Evolutionary conservation across 2,888 invertebrate genomes (phyloP).

Genomic region (Papilio elwesi): DNA sequence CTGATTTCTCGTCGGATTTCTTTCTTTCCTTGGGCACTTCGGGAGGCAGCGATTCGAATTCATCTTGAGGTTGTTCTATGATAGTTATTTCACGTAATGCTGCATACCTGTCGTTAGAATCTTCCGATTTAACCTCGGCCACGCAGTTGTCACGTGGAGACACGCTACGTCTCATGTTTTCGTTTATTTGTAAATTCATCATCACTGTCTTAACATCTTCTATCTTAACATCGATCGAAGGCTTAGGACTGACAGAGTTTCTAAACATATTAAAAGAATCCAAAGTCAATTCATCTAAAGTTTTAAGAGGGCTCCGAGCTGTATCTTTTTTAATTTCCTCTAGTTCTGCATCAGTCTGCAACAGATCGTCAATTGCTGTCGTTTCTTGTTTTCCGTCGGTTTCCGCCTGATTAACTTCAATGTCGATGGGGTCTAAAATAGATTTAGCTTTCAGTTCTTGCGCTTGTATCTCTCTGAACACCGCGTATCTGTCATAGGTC

Average conservation of each 20-base stretch:
- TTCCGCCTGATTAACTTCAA: slow-evolving; percentile 53
- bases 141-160: slow-evolving; percentile 78
- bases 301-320: slow-evolving; percentile 70
- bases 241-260: slow-evolving; percentile 77
- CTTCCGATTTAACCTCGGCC: slow-evolving; percentile 71
- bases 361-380: slow-evolving; percentile 64
- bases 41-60: slow-evolving; percentile 77
- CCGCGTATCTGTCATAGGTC: slow-evolving; percentile 92
- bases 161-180: slow-evolving; percentile 68
- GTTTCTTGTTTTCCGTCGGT: slow-evolving; percentile 41
- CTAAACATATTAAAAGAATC: slow-evolving; percentile 75
- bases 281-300: slow-evolving; percentile 71
- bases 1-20: slow-evolving; percentile 80
- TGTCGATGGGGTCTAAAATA: slow-evolving; percentile 64
- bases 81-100: slow-evolving; percentile 91
- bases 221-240: slow-evolving; percentile 74
- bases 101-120: slow-evolving; percentile 88
- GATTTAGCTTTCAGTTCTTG: slow-evolving; percentile 86
- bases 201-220: slow-evolving; percentile 79
- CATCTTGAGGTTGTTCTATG: slow-evolving; percentile 84
- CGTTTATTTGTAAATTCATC: slow-evolving; percentile 71
- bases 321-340: slow-evolving; percentile 61
- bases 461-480: slow-evolving; percentile 93
- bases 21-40: slow-evolving; percentile 79
- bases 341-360: slow-evolving; percentile 60